Base-by-base conservation (phyloP, 2,888 invertebrate species). In the Girardia tigrina region DNA sequence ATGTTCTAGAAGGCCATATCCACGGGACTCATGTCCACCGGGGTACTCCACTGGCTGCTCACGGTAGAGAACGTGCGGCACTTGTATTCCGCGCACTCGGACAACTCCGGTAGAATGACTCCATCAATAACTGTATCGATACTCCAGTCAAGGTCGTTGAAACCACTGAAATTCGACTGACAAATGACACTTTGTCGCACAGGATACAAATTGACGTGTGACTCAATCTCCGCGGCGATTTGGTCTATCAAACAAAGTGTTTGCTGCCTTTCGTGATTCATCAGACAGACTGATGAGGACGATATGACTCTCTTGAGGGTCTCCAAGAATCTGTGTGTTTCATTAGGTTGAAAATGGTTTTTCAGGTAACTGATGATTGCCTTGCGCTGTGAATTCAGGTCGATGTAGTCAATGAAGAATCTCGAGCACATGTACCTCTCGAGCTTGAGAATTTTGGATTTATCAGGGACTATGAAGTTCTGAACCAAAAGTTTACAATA, bases 361-460 rank as follows among this genome's bases (percentile, higher is more conserved):
- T 91, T 90, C 84, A 99, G 88, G 87, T 98, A 99, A 81, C 91
- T 91, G 85, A 94, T 92, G 82, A 99, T 88, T 86, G 98, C 98
- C 80, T 90, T 89, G 79, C 91, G 90, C 86, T 99, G 98, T 84
- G 92, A 92, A 78, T 88, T 88, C 76, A 95, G 90, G 86, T 97
- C 97, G 69, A 94, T 91, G 86, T 98, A 98, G 87, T 98, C 98
- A 84, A 98, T 98, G 88, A 99, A 99, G 89, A 98, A 98, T 81
- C 98, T 88, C 80, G 97, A 97, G 88, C 97, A 98, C 98, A 98
- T 99, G 88, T 98, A 98, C 79, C 94, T 90, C 87, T 98, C 95
- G 82, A 97, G 88, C 76, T 89, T 90, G 84, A 93, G 91, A 82
- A 95, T 85, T 85, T 91, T 90, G 72, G 82, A 81, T 82, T 91